Evolutionary conservation across 2,797 vertebrate species (phyloP).

Genomic region (Falco cherrug): DNA sequence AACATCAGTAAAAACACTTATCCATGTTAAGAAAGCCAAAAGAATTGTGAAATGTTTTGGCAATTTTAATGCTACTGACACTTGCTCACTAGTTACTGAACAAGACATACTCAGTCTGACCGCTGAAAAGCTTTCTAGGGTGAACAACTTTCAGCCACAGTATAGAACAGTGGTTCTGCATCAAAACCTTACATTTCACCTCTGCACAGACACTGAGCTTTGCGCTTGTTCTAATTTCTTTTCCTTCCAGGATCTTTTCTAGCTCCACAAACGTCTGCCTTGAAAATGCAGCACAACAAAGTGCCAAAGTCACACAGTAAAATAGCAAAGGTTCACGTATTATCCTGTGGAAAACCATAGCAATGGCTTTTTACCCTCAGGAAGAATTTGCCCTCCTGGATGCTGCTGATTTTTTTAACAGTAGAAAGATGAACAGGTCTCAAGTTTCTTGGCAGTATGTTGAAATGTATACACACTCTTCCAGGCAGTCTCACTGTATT

Average conservation of each 20-base stretch:
- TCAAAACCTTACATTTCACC: neutral
- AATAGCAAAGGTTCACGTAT: constrained; percentile 8
- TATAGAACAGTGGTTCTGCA: neutral
- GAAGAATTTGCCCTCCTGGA: neutral
- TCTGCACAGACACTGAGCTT: neutral
- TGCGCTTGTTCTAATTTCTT: neutral
- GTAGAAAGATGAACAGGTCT: constrained; percentile 3
- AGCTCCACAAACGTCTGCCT: neutral
- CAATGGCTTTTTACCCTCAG: neutral
- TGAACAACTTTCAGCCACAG: neutral
- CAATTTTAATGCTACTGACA: neutral
- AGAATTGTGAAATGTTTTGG: neutral
- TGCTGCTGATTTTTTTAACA: constrained; percentile 24
- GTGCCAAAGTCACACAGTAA: neutral
- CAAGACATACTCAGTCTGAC: neutral
- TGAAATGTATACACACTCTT: constrained; percentile 45
- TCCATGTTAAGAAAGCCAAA: neutral
- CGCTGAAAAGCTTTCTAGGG: neutral
- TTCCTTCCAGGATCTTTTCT: neutral
- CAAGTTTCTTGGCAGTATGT: neutral
- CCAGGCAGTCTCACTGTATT: neutral
- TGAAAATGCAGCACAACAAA: neutral
- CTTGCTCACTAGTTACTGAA: neutral
- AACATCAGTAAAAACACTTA: neutral
- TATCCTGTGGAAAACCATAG: neutral